phyloP scores from a whole-genome alignment of 1,140 invertebrate genomes.

The Solenopsis invicta region DNA sequence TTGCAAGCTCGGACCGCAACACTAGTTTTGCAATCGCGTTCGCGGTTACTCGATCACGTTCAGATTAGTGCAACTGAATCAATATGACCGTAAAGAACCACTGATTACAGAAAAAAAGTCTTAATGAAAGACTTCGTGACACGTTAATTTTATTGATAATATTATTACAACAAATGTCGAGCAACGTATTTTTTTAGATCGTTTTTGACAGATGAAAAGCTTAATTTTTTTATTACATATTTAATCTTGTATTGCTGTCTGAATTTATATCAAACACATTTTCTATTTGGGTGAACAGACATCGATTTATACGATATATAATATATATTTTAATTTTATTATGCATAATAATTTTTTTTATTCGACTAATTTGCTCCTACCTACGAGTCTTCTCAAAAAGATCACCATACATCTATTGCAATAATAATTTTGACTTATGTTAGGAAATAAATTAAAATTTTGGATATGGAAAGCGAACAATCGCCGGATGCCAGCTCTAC shows the following conservation, averaged over 20 bases:
- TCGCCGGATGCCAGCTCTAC: conserved; percentile 14
- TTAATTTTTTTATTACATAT: neutral
- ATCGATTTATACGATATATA: neutral
- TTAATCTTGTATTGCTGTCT: neutral
- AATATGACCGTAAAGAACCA: neutral
- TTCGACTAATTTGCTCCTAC: neutral
- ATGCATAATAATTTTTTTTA: neutral
- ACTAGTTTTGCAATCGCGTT: conserved; percentile 16
- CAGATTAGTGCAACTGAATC: neutral
- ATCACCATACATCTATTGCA: neutral
- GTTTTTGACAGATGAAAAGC: neutral
- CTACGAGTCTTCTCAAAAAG: neutral
- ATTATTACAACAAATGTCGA: conserved; percentile 6
- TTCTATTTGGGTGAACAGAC: neutral
- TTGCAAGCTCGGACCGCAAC: neutral
- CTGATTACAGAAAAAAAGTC: neutral
- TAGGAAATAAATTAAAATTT: conserved; percentile 77
- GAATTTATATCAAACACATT: neutral
- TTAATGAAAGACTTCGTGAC: neutral
- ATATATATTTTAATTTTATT: too few relatives aligned
- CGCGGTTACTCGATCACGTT: neutral
- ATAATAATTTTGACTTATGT: neutral
- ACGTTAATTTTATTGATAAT: conserved; percentile 1
- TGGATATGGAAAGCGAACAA: conserved; percentile 63
- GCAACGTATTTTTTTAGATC: neutral